Evolutionary conservation across 2,113 vertebrate species (phyloP).

Genomic region (Centropus bengalensis): DNA sequence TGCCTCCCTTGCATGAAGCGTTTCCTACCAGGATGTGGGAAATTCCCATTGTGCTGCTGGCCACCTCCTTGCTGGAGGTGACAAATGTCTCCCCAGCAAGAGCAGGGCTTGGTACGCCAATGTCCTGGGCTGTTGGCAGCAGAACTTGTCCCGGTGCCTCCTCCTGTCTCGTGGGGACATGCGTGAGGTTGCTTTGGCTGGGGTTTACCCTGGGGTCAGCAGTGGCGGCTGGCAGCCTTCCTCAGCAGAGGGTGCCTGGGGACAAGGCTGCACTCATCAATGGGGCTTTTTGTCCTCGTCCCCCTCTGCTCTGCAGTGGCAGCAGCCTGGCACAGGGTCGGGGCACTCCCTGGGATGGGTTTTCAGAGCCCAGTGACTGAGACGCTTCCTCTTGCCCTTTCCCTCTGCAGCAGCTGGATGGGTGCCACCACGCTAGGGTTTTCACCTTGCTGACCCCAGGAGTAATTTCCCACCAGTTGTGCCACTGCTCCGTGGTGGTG

Average conservation of each 20-base stretch:
- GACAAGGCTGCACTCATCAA: constrained; percentile 21
- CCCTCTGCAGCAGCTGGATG: background rate
- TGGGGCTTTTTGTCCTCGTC: constrained; percentile 15
- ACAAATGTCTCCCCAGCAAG: background rate
- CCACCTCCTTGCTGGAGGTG: background rate
- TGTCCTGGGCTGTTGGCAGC: background rate
- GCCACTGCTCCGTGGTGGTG: fast-evolving
- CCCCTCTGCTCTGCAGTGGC: background rate
- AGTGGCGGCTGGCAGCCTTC: background rate
- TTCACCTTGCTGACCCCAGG: background rate
- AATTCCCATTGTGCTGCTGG: fast-evolving
- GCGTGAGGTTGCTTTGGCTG: fast-evolving
- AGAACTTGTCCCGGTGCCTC: background rate
- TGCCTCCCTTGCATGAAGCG: background rate
- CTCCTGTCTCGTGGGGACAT: background rate
- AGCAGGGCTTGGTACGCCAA: background rate
- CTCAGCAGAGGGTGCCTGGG: background rate
- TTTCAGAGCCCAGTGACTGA: background rate
- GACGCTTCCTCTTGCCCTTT: background rate
- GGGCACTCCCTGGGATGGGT: background rate
- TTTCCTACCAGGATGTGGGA: background rate
- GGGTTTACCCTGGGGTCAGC: background rate
- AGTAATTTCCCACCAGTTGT: background rate
- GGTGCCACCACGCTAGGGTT: fast-evolving
- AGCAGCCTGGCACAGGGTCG: background rate